Percentiles rank a stretch among this genome's conserved stretches.
Conservation (phyloP, 23 tunicate species). For the Halocynthia aurantium region DNA sequence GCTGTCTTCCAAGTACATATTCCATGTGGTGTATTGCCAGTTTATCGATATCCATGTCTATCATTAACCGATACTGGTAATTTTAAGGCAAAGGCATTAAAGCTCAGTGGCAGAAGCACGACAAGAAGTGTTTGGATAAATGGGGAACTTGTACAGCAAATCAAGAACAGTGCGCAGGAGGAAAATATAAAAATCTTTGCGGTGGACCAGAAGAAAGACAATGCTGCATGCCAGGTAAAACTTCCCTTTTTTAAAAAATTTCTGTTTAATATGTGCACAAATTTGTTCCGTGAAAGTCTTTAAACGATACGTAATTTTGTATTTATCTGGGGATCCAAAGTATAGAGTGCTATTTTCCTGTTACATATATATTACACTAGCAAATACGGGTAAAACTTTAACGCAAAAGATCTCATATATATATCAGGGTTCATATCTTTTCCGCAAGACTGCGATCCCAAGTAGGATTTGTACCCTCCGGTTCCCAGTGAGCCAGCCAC, state of each 20-base stretch:
- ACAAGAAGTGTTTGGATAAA: constrained; percentile 19
- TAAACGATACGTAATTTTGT: no score
- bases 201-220: constrained; percentile 43
- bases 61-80: background rate
- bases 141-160: constrained; percentile 33
- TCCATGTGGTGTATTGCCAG: background rate
- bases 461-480: no score
- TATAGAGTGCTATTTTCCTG: no score
- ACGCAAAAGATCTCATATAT: no score
- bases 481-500: no score
- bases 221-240: constrained; percentile 41
- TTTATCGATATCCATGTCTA: background rate
- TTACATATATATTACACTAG: no score
- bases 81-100: constrained; percentile 17
- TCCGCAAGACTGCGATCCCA: no score
- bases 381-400: no score
- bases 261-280: no score
- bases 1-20: constrained; percentile 37
- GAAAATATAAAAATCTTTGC: constrained; percentile 21
- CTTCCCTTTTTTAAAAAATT: background rate
- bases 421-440: no score
- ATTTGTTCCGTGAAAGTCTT: no score
- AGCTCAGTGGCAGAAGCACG: constrained; percentile 23
- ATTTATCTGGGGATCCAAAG: no score
- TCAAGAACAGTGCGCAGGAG: constrained; percentile 12